Percentiles rank a stretch among this genome's conserved stretches.
These are phyloP conservation scores for Chaenodraco wilsoni DNA, from an alignment of 2,797 vertebrate genomes.

Conservation along the genomic window DNA sequence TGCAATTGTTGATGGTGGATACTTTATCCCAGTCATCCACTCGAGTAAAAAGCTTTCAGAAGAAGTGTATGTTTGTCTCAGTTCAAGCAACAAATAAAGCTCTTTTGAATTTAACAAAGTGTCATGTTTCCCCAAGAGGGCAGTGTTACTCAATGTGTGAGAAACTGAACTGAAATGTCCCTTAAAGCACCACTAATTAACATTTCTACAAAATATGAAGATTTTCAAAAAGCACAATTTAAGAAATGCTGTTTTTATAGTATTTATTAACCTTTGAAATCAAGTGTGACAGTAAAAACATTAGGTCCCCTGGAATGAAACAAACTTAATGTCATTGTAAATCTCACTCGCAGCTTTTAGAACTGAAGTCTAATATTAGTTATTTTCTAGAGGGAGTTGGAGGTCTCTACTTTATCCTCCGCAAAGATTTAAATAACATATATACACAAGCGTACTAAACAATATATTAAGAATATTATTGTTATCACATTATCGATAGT, in stretches of 20 bases:
- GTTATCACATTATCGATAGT: slow-evolving; percentile 3
- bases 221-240: slow-evolving; percentile 7
- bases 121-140: slow-evolving; percentile 50
- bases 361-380: neutral
- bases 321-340: neutral
- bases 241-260: neutral
- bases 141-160: slow-evolving; percentile 27
- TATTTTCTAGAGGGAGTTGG: neutral
- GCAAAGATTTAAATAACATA: neutral
- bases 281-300: neutral
- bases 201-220: neutral
- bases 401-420: neutral
- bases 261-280: slow-evolving; percentile 12
- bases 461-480: slow-evolving; percentile 40
- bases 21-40: slow-evolving; percentile 61
- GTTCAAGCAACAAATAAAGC: slow-evolving; percentile 73
- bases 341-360: neutral
- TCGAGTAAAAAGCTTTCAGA: slow-evolving; percentile 65
- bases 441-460: neutral
- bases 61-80: slow-evolving; percentile 67
- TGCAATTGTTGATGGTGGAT: slow-evolving; percentile 71
- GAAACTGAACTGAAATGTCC: neutral
- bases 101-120: slow-evolving; percentile 55
- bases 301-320: neutral
- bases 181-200: neutral